Evolutionary conservation across 2,797 vertebrate genomes (phyloP).

Genomic region (Melanogrammus aeglefinus): DNA sequence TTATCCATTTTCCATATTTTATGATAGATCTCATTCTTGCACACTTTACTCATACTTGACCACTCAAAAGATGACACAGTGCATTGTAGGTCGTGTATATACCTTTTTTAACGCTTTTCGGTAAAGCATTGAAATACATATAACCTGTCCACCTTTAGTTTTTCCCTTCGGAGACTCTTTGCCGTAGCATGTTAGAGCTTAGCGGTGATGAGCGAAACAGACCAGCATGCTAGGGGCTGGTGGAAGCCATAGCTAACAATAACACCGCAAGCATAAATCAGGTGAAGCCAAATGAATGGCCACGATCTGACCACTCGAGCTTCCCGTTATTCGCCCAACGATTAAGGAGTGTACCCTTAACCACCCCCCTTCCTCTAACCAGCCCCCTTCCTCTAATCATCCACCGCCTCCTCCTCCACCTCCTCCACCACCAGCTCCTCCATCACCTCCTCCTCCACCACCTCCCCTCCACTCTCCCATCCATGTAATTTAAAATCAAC

Average conservation of each 20-base stretch:
- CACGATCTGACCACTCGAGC: not conserved
- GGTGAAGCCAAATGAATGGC: constrained; percentile 1
- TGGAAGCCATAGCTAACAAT: constrained; percentile 6
- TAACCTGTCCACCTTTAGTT: too few species aligned
- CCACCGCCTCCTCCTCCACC: constrained; percentile 22
- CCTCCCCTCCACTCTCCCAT: not conserved
- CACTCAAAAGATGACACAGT: not conserved
- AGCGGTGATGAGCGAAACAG: not conserved
- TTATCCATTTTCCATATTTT: not conserved
- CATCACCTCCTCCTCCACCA: constrained; percentile 23
- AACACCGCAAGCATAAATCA: constrained; percentile 47
- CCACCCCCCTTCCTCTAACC: constrained; percentile 18
- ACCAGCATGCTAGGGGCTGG: not conserved
- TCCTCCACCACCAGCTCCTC: constrained; percentile 23
- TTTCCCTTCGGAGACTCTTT: not conserved
- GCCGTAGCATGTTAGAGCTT: too few species aligned
- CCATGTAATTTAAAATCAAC: constrained; percentile 62
- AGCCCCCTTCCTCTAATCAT: constrained; percentile 30
- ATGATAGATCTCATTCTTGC: not conserved
- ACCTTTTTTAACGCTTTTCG: not conserved
- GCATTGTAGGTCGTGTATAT: not conserved
- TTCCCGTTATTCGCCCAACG: constrained; percentile 38
- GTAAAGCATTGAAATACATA: not conserved
- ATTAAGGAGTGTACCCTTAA: not conserved
- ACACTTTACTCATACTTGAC: not conserved